These are phyloP conservation scores for Progne subis DNA, from an alignment of 2,113 vertebrate genomes.

Conservation along the genomic window DNA sequence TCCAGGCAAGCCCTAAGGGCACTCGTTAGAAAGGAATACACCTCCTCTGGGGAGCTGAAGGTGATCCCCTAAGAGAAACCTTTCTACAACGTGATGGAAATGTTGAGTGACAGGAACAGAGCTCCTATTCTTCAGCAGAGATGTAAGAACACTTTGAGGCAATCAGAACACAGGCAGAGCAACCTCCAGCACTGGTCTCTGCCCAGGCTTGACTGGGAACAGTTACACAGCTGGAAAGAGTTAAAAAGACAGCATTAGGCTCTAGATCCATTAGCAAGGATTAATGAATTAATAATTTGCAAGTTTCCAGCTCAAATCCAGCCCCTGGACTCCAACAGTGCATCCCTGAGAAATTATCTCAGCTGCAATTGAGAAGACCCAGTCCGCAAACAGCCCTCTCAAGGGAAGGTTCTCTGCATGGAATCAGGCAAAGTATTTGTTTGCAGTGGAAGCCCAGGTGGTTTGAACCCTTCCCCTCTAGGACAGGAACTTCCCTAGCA, in stretches of 20 bases:
- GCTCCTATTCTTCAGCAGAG: neutral
- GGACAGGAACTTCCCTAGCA: neutral
- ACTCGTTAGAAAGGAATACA: neutral
- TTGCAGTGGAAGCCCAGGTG: neutral
- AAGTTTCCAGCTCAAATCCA: neutral
- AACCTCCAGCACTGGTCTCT: neutral
- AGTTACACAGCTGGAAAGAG: neutral
- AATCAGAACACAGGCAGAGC: neutral
- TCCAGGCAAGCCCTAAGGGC: neutral
- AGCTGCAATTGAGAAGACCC: neutral
- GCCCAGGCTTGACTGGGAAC: neutral
- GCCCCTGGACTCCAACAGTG: neutral
- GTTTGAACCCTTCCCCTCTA: neutral
- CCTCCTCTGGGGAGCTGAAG: neutral
- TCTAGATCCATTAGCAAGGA: neutral
- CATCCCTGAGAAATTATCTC: neutral
- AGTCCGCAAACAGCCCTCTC: neutral
- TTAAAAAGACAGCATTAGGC: neutral
- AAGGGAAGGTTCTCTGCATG: neutral
- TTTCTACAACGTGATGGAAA: neutral
- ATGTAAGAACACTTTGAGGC: neutral
- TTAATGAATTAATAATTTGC: neutral
- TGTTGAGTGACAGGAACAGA: neutral
- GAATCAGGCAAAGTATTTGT: neutral
- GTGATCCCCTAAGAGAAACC: neutral